phyloP scores from a whole-genome alignment of 1,140 invertebrate genomes.

The Drosophila parvula region DNA sequence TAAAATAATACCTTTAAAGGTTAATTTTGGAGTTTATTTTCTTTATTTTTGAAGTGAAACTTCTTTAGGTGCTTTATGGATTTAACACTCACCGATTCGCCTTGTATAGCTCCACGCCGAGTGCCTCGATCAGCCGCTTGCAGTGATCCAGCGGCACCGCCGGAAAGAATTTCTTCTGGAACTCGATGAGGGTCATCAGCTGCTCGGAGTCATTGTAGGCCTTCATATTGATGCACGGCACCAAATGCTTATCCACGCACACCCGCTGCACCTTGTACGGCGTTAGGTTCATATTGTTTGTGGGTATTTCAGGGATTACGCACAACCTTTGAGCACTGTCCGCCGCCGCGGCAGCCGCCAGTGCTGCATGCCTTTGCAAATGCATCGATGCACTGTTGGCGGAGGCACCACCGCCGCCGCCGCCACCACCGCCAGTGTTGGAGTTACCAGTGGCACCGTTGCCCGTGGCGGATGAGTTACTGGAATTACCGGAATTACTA shows the following conservation, averaged over 20 bases:
- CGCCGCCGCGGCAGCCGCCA: slow-evolving; percentile 67
- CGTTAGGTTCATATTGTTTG: slow-evolving; percentile 66
- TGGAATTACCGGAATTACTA: background rate
- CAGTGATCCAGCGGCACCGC: slow-evolving; percentile 89
- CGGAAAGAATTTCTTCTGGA: slow-evolving; percentile 92
- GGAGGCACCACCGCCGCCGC: slow-evolving; percentile 48
- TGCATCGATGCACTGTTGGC: slow-evolving; percentile 79
- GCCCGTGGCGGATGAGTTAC: background rate
- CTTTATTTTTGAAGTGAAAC: no score
- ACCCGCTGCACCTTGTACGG: slow-evolving; percentile 90
- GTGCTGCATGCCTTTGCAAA: slow-evolving; percentile 81
- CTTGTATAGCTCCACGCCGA: slow-evolving; percentile 91
- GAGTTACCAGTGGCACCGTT: slow-evolving; percentile 65
- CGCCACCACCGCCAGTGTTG: slow-evolving; percentile 5
- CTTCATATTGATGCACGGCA: slow-evolving; percentile 94
- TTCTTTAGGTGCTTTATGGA: no score
- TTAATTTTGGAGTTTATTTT: no score
- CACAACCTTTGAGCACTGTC: slow-evolving; percentile 65
- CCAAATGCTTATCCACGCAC: slow-evolving; percentile 90
- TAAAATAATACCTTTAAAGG: background rate
- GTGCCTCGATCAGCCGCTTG: slow-evolving; percentile 90
- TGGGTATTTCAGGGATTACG: slow-evolving; percentile 78
- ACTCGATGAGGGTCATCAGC: slow-evolving; percentile 92
- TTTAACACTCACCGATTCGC: slow-evolving; percentile 91
- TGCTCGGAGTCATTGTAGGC: slow-evolving; percentile 91